Evolutionary conservation across 2,888 invertebrate genomes (phyloP), one percentile per base, ranked within the genome.

Genomic region (Zhengitettix transpicula): DNA sequence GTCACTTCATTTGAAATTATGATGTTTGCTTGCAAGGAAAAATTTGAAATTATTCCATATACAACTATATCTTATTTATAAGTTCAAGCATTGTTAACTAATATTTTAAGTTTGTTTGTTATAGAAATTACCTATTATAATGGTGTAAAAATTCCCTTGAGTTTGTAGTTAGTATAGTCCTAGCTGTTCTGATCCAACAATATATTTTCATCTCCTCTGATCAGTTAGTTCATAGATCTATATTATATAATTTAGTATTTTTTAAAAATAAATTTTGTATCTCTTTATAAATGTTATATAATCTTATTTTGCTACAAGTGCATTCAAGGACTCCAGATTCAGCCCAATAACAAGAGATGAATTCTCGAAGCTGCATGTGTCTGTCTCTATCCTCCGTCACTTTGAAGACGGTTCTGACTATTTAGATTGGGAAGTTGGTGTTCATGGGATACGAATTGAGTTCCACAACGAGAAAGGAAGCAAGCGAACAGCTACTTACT

Each of bases 381-480:
- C 95, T 40, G 97, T 99, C 64, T 98, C 98, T 44, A 90, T 99
- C 70, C 81, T 99, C 67, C 86, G 92, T 65, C 84, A 97, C 73
- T 99, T 99, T 74, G 99, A 99, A 76, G 94, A 95, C 70, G 97
- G 93, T 0, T 81, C 82, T 61, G 89, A 97, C 72, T 98, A 91
- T 75, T 79, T 94, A 65, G 99, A 99, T 75, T 99, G 99, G 99
- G 89, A 93, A 78, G 85, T 95, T 62, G 97, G 97, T 56, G 82
- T 88, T 60, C 98, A 99, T 74, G 99, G 99, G 61, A 98, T 99
- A 70, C 83, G 98, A 59, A 99, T 99, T 67, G 97, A 99, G 77
- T 99, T 98, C 72, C 77, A 86, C 65, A 95, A 89, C 72, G 96
- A 97, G 72, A 84, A 94, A 70, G 89, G 97, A 65, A 85, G 87